Base-by-base conservation (phyloP, 2,113 vertebrate species). In the Ardeotis arabs region DNA sequence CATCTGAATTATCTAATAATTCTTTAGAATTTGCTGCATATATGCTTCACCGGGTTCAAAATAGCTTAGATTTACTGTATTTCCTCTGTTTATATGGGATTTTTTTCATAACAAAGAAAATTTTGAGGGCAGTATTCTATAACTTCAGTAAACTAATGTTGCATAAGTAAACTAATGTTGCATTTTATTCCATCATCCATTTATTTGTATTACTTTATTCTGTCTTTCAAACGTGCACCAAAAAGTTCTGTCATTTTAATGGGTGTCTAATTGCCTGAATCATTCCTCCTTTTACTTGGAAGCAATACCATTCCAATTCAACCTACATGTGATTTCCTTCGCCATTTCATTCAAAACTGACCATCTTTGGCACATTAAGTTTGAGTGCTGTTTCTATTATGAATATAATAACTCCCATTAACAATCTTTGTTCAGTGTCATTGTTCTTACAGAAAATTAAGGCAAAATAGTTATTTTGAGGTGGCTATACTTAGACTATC, bases 241-340 rank as follows among this genome's bases (percentile, higher is more conserved):
- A 35, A 68, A 87, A 29, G 29, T 72, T 95, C 84, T 35, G 87
- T 93, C 64, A 35, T 64, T 78, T 81, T 87, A 87, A 81, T 82
- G 69, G 82, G 44, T 87, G 58, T n/a, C 83, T 95, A 95, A 92
- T 92, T 94, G 93, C 60, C 91, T 87, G 77, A 35, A 92, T 95
- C 91, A 14, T 89, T 72, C 87, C 56, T 78, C 13, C 59, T 76
- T 90, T 90, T 86, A 18, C 59, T 93, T 69, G 55, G 73, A 67
- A 93, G 55, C 59, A 74, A 11, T 13, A 11, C 50, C 35, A 45
- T 93, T 80, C 56, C 29, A 22, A 3, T 72, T 77, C 69, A 74
- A 9, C 64, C 52, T 66, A 6, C 25, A 7, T 20, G 31, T 56
- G 39, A 59, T 94, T 94, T 91, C 56, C 44, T 87, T 81, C 53